Percentiles rank a stretch among this genome's conserved stretches.
phyloP scores from a whole-genome alignment of 2,888 invertebrate genomes.

The Scaptomyza cyrtandrae region DNA sequence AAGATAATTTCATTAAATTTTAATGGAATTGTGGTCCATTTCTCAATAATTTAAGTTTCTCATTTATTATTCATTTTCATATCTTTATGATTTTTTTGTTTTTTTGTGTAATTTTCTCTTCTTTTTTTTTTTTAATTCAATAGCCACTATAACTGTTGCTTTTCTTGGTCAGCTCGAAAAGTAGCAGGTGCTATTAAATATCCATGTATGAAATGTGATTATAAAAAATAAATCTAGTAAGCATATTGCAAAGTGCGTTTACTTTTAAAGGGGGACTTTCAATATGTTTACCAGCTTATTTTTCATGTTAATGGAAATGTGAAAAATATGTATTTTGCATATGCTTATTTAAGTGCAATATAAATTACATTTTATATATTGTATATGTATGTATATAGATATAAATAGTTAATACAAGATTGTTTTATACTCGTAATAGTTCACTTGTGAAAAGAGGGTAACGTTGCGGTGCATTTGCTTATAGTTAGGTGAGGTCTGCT shows the following conservation, averaged over 20 bases:
- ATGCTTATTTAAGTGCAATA: slow-evolving; percentile 32
- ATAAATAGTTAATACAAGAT: slow-evolving; percentile 74
- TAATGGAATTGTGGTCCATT: slow-evolving; percentile 23
- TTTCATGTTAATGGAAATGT: slow-evolving; percentile 31
- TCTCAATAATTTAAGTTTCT: background rate
- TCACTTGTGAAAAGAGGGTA: slow-evolving; percentile 44
- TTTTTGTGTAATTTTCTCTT: slow-evolving; percentile 3
- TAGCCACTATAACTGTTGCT: slow-evolving; percentile 56
- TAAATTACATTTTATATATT: slow-evolving; percentile 41
- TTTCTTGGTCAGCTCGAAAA: slow-evolving; percentile 62
- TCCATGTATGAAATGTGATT: slow-evolving; percentile 40
- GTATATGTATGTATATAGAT: slow-evolving; percentile 46
- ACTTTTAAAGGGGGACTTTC: slow-evolving; percentile 1
- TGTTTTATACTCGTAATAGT: slow-evolving; percentile 51
- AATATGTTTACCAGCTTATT: slow-evolving; percentile 65
- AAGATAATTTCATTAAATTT: slow-evolving; percentile 11
- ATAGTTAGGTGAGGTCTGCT: slow-evolving; percentile 78
- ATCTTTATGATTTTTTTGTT: slow-evolving; percentile 39
- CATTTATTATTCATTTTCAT: background rate
- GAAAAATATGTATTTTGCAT: slow-evolving; percentile 22
- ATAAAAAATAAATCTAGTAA: slow-evolving; percentile 62
- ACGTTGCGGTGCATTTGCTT: slow-evolving; percentile 57
- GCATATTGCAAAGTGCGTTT: slow-evolving; percentile 52
- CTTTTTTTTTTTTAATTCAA: slow-evolving; percentile 27
- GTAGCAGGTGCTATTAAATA: slow-evolving; percentile 58